phyloP scores from a whole-genome alignment of 2,113 vertebrate genomes.

The Ciconia maguari region DNA sequence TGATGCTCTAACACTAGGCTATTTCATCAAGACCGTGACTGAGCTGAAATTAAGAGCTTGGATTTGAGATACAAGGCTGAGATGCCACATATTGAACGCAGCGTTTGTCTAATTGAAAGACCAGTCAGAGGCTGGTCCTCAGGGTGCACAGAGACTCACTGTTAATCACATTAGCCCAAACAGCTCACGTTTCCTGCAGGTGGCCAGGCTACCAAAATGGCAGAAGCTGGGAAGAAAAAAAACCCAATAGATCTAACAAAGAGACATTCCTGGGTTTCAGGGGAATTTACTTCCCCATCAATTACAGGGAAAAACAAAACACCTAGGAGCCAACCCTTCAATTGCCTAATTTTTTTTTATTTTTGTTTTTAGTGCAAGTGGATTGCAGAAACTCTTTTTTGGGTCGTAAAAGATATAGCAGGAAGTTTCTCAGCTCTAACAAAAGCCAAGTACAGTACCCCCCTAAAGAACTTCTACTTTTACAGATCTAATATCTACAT shows the following conservation, averaged over 20 bases:
- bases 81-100: not conserved
- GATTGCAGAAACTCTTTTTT: not conserved
- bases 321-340: not conserved
- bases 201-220: not conserved
- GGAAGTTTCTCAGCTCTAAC: not conserved
- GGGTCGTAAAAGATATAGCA: not conserved
- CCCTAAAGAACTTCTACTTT: not conserved
- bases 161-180: not conserved
- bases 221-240: not conserved
- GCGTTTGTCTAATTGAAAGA: not conserved
- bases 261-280: not conserved
- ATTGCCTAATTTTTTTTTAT: not conserved
- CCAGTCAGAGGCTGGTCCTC: not conserved
- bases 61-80: not conserved
- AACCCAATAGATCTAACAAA: not conserved
- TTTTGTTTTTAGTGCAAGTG: not conserved
- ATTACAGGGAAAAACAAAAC: not conserved
- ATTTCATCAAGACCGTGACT: not conserved
- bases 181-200: slow-evolving; percentile 6
- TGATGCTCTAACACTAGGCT: not conserved
- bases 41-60: not conserved
- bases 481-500: not conserved
- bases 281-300: not conserved
- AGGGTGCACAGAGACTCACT: not conserved
- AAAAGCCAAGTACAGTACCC: not conserved